These are phyloP conservation scores for Cotesia vestalis DNA, from an alignment of 1,140 invertebrate genomes.

Conservation along the genomic window DNA sequence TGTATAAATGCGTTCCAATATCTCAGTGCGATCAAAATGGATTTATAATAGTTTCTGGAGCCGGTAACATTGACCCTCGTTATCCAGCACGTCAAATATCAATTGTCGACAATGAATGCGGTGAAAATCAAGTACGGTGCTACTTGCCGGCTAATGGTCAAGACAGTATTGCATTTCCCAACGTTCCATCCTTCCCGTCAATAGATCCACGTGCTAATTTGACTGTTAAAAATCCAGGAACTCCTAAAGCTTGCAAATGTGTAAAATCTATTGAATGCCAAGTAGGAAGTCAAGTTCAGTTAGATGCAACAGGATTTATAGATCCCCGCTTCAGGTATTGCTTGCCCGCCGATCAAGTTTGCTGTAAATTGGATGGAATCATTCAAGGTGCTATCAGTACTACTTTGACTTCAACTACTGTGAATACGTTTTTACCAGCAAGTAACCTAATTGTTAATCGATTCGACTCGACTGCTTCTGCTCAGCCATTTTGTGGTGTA, in stretches of 20 bases:
- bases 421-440: neutral
- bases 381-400: conserved; percentile 4
- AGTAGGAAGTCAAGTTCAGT: conserved; percentile 40
- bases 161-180: neutral
- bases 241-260: conserved; percentile 53
- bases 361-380: conserved; percentile 46
- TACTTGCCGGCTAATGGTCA: conserved; percentile 35
- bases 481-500: conserved; percentile 33
- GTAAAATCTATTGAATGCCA: conserved; percentile 47
- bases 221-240: conserved; percentile 45
- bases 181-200: neutral
- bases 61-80: conserved; percentile 43
- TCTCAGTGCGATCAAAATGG: conserved; percentile 31
- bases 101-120: conserved; percentile 26
- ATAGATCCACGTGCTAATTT: conserved; percentile 30
- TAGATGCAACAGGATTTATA: conserved; percentile 47
- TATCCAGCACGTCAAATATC: conserved; percentile 38
- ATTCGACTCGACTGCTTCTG: neutral
- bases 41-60: conserved; percentile 31
- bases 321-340: conserved; percentile 57
- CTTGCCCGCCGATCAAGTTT: conserved; percentile 48
- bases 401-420: neutral
- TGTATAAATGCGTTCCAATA: conserved; percentile 32
- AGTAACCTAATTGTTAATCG: conserved; percentile 21
- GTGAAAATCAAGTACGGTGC: conserved; percentile 44